Conservation (phyloP, 2,113 vertebrate species). For the Grallaria varia region DNA sequence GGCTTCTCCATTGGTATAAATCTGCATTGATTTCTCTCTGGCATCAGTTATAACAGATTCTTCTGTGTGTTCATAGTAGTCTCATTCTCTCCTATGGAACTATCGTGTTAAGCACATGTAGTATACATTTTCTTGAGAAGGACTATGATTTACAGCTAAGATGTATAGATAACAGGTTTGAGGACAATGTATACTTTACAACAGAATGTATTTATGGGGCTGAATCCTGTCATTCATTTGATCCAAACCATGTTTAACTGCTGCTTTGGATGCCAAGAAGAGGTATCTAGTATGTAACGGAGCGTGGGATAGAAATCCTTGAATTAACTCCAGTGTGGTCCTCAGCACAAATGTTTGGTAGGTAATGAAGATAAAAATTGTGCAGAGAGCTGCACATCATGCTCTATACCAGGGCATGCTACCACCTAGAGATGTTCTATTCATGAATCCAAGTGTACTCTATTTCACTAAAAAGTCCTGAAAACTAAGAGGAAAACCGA, state of each 20-base stretch:
- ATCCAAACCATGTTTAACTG: background rate
- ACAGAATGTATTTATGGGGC: background rate
- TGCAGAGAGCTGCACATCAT: background rate
- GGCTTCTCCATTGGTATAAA: background rate
- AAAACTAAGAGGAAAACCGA: background rate
- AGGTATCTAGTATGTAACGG: background rate
- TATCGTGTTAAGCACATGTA: background rate
- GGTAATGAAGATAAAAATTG: background rate
- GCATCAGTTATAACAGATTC: background rate
- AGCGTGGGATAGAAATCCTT: background rate
- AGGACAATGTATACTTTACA: background rate
- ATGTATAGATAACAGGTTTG: background rate
- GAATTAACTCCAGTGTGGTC: background rate
- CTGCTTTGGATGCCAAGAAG: background rate
- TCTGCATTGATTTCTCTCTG: background rate
- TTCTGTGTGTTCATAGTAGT: background rate
- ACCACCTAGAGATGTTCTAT: background rate
- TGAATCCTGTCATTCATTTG: background rate
- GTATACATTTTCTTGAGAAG: background rate
- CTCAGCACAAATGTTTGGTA: background rate
- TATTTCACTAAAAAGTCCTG: background rate
- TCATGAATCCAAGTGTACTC: background rate
- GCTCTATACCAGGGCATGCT: background rate
- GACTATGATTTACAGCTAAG: background rate
- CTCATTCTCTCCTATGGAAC: background rate